Evolutionary conservation across 2,888 invertebrate species (phyloP), one percentile per base, ranked within the genome.

Genomic region (Drosophila eohydei): DNA sequence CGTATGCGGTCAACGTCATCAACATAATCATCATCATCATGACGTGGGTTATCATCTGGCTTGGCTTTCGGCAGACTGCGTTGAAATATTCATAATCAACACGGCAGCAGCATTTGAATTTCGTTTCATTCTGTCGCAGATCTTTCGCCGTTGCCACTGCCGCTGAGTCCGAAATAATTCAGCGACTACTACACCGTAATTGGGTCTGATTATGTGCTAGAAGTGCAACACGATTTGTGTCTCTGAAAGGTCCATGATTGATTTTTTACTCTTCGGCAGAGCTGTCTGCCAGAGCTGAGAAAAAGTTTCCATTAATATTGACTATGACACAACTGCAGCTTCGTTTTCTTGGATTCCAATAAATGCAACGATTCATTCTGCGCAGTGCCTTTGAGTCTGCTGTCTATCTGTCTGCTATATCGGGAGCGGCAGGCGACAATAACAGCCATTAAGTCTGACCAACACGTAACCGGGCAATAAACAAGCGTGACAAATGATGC

Each of bases 401-500:
- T 34, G 34, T 11, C 28, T 21, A 41, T 43, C 26, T 48, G 44
- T 51, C 21, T 56, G 60, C 36, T 21, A 26, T 16, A 43, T 28
- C 14, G 40, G n/a, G 36, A 5, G 50, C 51, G 41, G 48, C 64
- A 38, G 57, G 58, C 58, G 77, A 84, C 86, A 86, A 84, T 84
- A 84, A 82, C 84, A 84, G 74, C 80, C 84, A 84, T 86, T 86
- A 82, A 86, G 77, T 79, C 69, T 78, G 86, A 70, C 82, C 84
- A 84, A 75, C 84, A 84, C 84, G 86, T 84, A 84, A 81, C 81
- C 74, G 83, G 84, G 84, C 84, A 85, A 89, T 89, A 91, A 91
- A 91, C 83, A 90, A 88, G 87, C 89, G 91, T 92, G 92, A 92
- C 92, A 92, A 92, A 92, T 92, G 92, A 92, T 91, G 91, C 91